These are phyloP conservation scores for Junonia oenone DNA, from an alignment of 2,888 invertebrate species.

Conservation along the genomic window DNA sequence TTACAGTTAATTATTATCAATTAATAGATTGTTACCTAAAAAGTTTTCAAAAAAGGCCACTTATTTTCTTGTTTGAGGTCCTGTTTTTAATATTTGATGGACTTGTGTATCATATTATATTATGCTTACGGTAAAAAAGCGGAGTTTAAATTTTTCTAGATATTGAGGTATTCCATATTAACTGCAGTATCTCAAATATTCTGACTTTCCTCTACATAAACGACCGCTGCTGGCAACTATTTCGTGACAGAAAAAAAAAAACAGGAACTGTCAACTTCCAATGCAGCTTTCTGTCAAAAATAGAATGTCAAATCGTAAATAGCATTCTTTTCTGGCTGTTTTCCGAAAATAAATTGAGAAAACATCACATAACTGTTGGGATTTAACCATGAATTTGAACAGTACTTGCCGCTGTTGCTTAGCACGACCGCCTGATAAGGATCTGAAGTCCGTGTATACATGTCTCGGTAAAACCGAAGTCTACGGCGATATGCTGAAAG, in stretches of 20 bases:
- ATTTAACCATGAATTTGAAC: conserved; percentile 41
- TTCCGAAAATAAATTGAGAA: background rate
- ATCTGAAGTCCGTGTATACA: conserved; percentile 48
- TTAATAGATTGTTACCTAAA: no score
- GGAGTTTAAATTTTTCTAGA: no score
- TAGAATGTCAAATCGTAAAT: background rate
- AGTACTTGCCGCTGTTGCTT: conserved; percentile 56
- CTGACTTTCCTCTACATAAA: no score
- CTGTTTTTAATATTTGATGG: no score
- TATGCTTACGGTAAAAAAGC: no score
- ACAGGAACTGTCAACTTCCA: background rate
- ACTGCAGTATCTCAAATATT: no score
- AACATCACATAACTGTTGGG: background rate
- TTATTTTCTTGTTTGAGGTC: no score
- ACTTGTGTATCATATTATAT: no score
- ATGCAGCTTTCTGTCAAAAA: background rate
- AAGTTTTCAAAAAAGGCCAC: no score
- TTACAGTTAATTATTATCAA: no score
- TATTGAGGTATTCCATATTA: no score
- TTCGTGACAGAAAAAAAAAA: background rate
- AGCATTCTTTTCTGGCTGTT: background rate
- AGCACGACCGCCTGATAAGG: conserved; percentile 56
- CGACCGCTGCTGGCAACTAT: background rate
- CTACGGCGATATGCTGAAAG: conserved; percentile 62
- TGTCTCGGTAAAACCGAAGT: conserved; percentile 52